Evolutionary conservation across 2,113 vertebrate genomes (phyloP).

Genomic region (Equus quagga): DNA sequence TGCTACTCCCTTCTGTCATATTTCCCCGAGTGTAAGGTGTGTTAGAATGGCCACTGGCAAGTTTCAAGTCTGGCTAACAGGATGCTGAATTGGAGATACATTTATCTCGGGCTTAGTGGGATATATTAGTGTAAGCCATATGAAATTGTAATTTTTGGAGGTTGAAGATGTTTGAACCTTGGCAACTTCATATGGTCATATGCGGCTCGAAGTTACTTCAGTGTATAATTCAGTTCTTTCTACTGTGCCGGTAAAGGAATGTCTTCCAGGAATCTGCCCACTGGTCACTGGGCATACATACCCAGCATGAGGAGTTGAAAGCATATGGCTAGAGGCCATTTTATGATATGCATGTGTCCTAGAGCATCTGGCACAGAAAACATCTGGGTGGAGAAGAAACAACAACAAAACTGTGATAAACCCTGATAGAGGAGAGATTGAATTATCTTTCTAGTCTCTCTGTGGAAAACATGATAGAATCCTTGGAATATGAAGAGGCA

Average conservation of each 20-base stretch:
- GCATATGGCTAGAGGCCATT: neutral
- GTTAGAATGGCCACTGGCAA: neutral
- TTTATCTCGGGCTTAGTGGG: neutral
- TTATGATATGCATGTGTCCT: neutral
- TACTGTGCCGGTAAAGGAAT: neutral
- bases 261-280: neutral
- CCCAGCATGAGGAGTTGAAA: neutral
- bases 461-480: neutral
- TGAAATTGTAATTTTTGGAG: neutral
- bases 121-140: neutral
- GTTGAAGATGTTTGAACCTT: neutral
- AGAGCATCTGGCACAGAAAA: neutral
- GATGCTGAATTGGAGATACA: neutral
- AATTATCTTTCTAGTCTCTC: neutral
- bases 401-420: neutral
- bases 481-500: neutral
- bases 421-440: neutral
- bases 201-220: neutral
- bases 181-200: neutral
- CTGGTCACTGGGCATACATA: neutral
- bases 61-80: neutral
- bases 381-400: neutral
- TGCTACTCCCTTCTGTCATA: neutral
- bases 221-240: slow-evolving; percentile 27
- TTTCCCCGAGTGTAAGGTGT: neutral